Base-by-base conservation (phyloP, 2,113 vertebrate genomes). In the Lampris megalopsis region DNA sequence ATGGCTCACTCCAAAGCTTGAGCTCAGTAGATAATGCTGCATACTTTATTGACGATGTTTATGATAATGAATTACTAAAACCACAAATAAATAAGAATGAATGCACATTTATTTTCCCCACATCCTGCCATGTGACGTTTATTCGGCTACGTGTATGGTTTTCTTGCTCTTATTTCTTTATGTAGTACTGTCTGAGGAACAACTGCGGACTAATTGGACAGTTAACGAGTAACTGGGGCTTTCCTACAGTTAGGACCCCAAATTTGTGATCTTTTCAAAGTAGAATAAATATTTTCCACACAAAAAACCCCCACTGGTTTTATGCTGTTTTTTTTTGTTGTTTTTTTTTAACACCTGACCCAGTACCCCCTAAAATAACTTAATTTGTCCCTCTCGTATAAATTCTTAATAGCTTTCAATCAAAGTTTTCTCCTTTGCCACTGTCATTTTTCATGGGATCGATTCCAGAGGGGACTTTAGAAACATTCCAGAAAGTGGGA, bases 11-110 rank as follows among this genome's bases (percentile, higher is more conserved):
- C 43, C 42, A 40, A 62, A 47, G 59, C n/a, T 9, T 52, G 56
- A 35, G 72, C 56, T 62, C 1, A 40, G 36, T 38, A 38, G 36
- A 59, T 59, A 59, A 41, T 13, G 68, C 52, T 13, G 68, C 52
- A 63, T 40, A 41, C 53, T 65, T 37, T 65, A 71, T 41, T 53
- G 68, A 38, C 68, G 56, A 66, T 50, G 54, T 88, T 82, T 71
- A 83, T 67, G 8, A 62, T 62, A 75, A 49, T 56, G 9, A 80
- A 53, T 56, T 83, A 68, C 72, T 73, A 65, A 83, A 66, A 13
- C 57, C 63, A 59, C 63, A 38, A 43, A 11, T 45, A 76, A 73
- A 63, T 61, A 73, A 72, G 83, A 78, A 68, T 56, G 48, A 72
- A 68, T 37, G n/a, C 35, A 40, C 37, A 2, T 36, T 35, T 57